phyloP scores from a whole-genome alignment of 2,113 vertebrate genomes.

The Rhinoderma darwinii region DNA sequence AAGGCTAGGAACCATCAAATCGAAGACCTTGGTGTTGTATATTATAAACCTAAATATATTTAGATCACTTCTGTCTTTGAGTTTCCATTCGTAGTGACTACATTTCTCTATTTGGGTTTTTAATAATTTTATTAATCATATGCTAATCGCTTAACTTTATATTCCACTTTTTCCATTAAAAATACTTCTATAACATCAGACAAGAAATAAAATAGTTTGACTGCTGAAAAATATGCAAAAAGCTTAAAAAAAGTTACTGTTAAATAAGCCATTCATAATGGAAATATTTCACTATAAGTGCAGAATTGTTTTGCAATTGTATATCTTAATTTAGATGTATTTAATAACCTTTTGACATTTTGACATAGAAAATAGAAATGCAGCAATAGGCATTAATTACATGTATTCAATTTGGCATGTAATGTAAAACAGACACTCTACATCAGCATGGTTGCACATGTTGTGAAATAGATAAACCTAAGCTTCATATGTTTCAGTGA shows the following conservation, averaged over 20 bases:
- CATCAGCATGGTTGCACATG: not conserved
- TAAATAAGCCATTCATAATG: constrained; percentile 25
- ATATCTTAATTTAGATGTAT: constrained; percentile 24
- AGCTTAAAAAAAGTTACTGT: constrained; percentile 42
- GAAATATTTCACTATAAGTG: constrained; percentile 12
- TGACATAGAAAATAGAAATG: not conserved
- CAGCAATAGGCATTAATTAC: not conserved
- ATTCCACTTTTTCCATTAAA: not conserved
- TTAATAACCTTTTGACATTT: not conserved
- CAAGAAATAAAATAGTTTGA: constrained; percentile 18
- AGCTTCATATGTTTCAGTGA: not conserved
- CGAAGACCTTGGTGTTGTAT: too few species aligned
- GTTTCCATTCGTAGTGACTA: not conserved
- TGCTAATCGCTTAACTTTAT: not conserved
- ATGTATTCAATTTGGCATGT: not conserved
- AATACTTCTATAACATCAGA: not conserved
- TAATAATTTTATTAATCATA: constrained; percentile 9
- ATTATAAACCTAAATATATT: too few species aligned
- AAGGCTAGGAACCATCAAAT: too few species aligned
- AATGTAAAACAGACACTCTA: not conserved
- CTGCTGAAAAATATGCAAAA: constrained; percentile 18
- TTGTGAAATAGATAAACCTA: not conserved
- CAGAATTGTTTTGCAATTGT: not conserved
- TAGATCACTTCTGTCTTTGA: not conserved
- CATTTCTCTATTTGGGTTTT: not conserved